Evolutionary conservation across 2,888 invertebrate species (phyloP).

Genomic region (Lasius fuliginosus): DNA sequence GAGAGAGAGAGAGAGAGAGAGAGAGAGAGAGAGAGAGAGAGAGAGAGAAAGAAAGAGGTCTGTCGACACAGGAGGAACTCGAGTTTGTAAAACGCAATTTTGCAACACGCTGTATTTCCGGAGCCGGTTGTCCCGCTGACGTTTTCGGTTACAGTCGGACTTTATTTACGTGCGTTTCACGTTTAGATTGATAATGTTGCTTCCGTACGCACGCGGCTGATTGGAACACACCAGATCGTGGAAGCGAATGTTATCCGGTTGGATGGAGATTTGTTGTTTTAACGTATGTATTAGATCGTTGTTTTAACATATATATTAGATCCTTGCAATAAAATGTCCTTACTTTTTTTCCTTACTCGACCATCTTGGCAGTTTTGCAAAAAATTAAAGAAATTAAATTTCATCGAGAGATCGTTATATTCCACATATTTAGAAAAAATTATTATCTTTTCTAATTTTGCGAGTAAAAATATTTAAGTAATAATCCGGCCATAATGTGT

Average conservation of each 20-base stretch:
- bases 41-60: background rate
- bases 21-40: too few relatives aligned
- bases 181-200: conserved; percentile 46
- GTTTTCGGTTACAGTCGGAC: conserved; percentile 28
- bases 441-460: background rate
- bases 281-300: conserved; percentile 31
- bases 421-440: background rate
- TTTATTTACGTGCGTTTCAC: conserved; percentile 49
- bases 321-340: conserved; percentile 13
- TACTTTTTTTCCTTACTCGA: background rate
- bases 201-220: conserved; percentile 34
- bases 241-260: conserved; percentile 8
- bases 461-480: background rate
- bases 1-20: too few relatives aligned
- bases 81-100: conserved; percentile 35
- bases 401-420: background rate
- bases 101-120: conserved; percentile 41
- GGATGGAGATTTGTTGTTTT: conserved; percentile 30
- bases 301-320: conserved; percentile 24
- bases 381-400: background rate
- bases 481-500: too few relatives aligned
- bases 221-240: conserved; percentile 29
- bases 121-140: conserved; percentile 16
- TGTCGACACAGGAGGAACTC: conserved; percentile 15
- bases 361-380: background rate